Percentiles rank a stretch among this genome's conserved stretches.
These are phyloP conservation scores for Drosophila colorata DNA, from an alignment of 2,888 invertebrate genomes.

Conservation along the genomic window DNA sequence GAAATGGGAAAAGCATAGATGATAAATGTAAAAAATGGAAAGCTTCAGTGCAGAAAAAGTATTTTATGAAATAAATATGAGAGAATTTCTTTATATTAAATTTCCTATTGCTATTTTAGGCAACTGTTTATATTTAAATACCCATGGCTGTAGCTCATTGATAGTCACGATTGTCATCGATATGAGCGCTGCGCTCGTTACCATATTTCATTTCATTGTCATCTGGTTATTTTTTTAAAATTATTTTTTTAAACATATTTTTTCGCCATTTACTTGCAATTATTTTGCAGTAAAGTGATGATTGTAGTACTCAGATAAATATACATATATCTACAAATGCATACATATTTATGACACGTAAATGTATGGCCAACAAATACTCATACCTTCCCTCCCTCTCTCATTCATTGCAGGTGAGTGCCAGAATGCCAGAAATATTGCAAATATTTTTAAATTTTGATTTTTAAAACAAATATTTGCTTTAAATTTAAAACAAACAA, in stretches of 20 bases:
- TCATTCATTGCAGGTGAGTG: conserved; percentile 69
- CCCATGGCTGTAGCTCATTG: conserved; percentile 23
- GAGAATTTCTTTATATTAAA: background rate
- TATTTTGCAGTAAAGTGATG: conserved; percentile 38
- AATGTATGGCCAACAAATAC: conserved; percentile 33
- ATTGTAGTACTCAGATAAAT: background rate
- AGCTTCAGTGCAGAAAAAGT: background rate
- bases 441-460: conserved; percentile 20
- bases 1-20: conserved; percentile 4
- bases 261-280: conserved; percentile 28
- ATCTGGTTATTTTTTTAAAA: conserved; percentile 22
- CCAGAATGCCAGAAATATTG: conserved; percentile 14
- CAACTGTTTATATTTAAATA: conserved; percentile 1
- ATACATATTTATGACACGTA: conserved; percentile 20
- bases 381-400: conserved; percentile 12
- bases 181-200: conserved; percentile 36
- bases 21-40: conserved; percentile 9
- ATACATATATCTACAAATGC: conserved; percentile 10
- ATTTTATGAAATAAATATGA: background rate
- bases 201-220: conserved; percentile 53
- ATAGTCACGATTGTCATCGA: conserved; percentile 46
- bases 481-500: conserved; percentile 39
- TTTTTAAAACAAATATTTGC: conserved; percentile 53
- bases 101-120: background rate
- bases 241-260: conserved; percentile 19